These are phyloP conservation scores for Malacoraja senta DNA, from an alignment of 2,797 vertebrate species.

Conservation along the genomic window DNA sequence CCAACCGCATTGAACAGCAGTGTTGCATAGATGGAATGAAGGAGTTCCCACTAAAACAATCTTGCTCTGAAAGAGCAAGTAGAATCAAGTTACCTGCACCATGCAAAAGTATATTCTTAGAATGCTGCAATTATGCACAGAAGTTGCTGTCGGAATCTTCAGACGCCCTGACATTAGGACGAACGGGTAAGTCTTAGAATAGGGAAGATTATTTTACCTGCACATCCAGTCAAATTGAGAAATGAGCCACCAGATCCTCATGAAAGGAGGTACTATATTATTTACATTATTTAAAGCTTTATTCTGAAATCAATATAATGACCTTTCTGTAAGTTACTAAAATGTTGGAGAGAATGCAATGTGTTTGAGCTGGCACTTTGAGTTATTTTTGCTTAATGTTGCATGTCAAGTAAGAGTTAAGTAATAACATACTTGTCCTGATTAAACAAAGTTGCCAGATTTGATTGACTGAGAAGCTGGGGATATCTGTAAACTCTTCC, in stretches of 20 bases:
- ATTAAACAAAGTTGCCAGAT: background rate
- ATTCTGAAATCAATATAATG: background rate
- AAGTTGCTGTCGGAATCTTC: slow-evolving; percentile 8
- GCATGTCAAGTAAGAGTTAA: too few relatives aligned
- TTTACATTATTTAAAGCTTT: background rate
- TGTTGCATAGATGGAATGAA: slow-evolving; percentile 66
- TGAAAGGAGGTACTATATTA: background rate
- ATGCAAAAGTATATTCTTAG: slow-evolving; percentile 50
- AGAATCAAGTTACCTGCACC: fast-evolving
- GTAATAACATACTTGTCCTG: too few relatives aligned
- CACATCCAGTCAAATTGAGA: background rate
- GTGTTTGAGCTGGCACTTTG: too few relatives aligned
- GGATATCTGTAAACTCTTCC: background rate
- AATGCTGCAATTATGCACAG: slow-evolving; percentile 59
- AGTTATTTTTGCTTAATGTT: too few relatives aligned
- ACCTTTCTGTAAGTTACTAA: background rate
- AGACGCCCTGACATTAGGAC: slow-evolving; percentile 52
- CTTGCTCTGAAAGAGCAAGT: slow-evolving; percentile 50
- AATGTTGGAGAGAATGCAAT: background rate
- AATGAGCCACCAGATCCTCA: background rate
- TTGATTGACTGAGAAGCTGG: background rate
- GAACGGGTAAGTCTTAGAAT: slow-evolving; percentile 59
- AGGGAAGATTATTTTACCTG: background rate
- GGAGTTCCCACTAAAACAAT: slow-evolving; percentile 46
- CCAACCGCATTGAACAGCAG: fast-evolving